Conservation (phyloP, 2,888 invertebrate species). For the Endotricha flammealis region DNA sequence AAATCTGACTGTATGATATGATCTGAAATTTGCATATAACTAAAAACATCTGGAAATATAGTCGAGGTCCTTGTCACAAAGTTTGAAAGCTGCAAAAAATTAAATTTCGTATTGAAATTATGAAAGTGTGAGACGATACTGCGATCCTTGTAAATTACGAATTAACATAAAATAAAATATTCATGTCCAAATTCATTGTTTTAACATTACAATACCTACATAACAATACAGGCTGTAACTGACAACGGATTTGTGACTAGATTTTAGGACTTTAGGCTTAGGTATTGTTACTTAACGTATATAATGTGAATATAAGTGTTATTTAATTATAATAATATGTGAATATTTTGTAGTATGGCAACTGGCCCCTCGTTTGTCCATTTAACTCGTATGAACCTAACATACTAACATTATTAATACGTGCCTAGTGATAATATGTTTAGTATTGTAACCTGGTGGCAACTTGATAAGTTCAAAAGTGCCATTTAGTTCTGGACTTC, state of each 20-base stretch:
- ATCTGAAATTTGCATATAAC: no score
- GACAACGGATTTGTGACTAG: slow-evolving; percentile 75
- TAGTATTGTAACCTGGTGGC: slow-evolving; percentile 28
- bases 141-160: no score
- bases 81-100: no score
- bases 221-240: slow-evolving; percentile 68
- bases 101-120: no score
- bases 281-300: slow-evolving; percentile 67
- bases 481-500: slow-evolving; percentile 9
- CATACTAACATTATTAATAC: slow-evolving; percentile 35
- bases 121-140: no score
- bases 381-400: slow-evolving; percentile 28
- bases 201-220: no score
- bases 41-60: no score
- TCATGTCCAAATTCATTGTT: no score
- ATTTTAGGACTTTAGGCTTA: slow-evolving; percentile 42
- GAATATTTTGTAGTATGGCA: slow-evolving; percentile 51
- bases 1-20: no score
- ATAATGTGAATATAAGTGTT: slow-evolving; percentile 63
- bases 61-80: no score
- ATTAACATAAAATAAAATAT: no score
- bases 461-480: slow-evolving; percentile 27
- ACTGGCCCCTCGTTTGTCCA: slow-evolving; percentile 42
- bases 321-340: slow-evolving; percentile 59
- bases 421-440: slow-evolving; percentile 37